Base-by-base conservation (phyloP, 1,140 invertebrate genomes). In the Drosophila burlai region DNA sequence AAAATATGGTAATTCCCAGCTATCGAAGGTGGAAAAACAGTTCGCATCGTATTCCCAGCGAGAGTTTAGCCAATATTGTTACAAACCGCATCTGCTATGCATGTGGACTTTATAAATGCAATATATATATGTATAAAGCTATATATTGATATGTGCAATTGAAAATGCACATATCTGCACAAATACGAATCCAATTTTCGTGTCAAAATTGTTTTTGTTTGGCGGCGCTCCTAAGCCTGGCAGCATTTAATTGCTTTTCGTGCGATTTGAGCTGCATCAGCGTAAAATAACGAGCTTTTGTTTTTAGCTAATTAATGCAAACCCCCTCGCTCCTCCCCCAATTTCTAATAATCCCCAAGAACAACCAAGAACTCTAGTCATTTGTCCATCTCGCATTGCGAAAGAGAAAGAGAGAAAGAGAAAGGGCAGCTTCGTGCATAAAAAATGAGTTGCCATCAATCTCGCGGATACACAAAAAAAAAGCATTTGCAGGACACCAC, bases 371-470 rank as follows among this genome's bases (percentile, higher is more conserved):
- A 31, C 45, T 54, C 36, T 45, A 21, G 57, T 18, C 46, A 87
- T 81, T 89, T 81, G 74, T 90, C 69, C 65, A 49, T 68, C 78
- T 86, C 83, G 49, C 76, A 72, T 86, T 73, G 59, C 83, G 72
- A 31, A 38, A 46, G 74, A 72, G n/a, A n/a, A n/a, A n/a, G n/a
- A n/a, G n/a, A n/a, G n/a, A n/a, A n/a, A n/a, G n/a, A n/a, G n/a
- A n/a, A n/a, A 13, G 16, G 49, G 71, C 73, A 61, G 52, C 58
- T 31, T 13, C 55, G 54, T 47, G 52, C 49, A 65, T 90, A 89
- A 89, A 89, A 90, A 90, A 89, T 90, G 69, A 64, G 65, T 55
- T 26, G 75, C 85, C 85, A 89, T 89, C 84, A 81, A 89, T 89
- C 84, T 79, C 65, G 85, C 77, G 74, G 26, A 29, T 68, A 73